Conservation (phyloP, 2,888 invertebrate genomes). For the Argyra leucocephala region DNA sequence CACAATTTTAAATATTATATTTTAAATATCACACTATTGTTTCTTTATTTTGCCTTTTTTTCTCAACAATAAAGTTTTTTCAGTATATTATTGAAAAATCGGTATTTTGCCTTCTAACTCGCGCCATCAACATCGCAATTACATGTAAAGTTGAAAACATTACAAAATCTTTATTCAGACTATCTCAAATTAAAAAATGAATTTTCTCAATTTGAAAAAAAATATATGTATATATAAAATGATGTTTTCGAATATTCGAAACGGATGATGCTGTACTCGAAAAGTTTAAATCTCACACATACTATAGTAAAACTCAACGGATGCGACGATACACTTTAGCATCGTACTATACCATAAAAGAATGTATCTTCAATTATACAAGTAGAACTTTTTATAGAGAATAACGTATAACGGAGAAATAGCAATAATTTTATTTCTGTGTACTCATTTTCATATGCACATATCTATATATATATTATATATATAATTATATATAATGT, state of each 20-base stretch:
- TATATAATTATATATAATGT: background rate
- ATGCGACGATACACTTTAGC: too few relatives aligned
- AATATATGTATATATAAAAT: background rate
- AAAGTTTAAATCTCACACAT: background rate
- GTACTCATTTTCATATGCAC: background rate
- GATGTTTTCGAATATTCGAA: background rate
- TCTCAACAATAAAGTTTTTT: too few relatives aligned
- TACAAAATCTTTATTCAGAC: background rate
- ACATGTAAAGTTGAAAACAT: background rate
- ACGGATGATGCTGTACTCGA: background rate
- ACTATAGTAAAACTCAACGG: too few relatives aligned
- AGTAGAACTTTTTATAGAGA: too few relatives aligned
- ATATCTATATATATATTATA: background rate
- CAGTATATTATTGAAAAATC: too few relatives aligned
- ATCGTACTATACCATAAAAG: too few relatives aligned
- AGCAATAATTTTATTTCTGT: too few relatives aligned
- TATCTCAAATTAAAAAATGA: background rate
- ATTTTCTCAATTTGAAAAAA: background rate
- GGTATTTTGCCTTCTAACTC: background rate
- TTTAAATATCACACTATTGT: too few relatives aligned
- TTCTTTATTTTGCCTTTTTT: too few relatives aligned
- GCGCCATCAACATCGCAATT: background rate
- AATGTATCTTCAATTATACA: too few relatives aligned
- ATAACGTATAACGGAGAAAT: too few relatives aligned
- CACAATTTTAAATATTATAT: too few relatives aligned